Base-by-base conservation (phyloP, 2,113 vertebrate genomes). In the Rhinolophus ferrumequinum region DNA sequence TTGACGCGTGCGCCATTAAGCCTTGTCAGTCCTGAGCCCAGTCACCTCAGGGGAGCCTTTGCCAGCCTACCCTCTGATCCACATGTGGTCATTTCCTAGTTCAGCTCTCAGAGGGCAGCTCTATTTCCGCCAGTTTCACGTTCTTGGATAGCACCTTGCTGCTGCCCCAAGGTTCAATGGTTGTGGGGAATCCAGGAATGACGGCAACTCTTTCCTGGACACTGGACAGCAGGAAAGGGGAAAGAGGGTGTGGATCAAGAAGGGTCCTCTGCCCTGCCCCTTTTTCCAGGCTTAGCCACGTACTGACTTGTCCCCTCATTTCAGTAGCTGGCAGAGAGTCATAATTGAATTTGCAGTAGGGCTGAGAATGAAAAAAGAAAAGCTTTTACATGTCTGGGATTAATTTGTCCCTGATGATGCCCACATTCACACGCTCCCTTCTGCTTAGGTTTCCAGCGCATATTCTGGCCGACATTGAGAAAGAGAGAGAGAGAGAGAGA, bases 281-380 rank as follows among this genome's bases (percentile, higher is more conserved):
- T 62, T 91, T 97, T 97, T 97, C 97, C 96, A 97, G 95, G 92
- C 94, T 77, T 86, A 80, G 97, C 96, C 96, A 94, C 95, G 50
- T 97, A 56, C 73, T 83, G 70, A 50, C 95, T 92, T 47, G 92
- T 97, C 96, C 97, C 96, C 89, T 97, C 83, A 41, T 85, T 96
- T 96, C 97, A 92, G 97, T 97, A 98, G 97, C 97, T 98, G 97
- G 97, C 97, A 95, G 92, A 75, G 83, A 92, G 79, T 94, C 84
- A 38, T 98, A 96, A 98, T 97, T 97, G 97, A 97, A 98, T 98
- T 97, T 97, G 96, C 97, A 98, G 97, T 67, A 86, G 89, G 95
- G 86, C 96, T 70, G 93, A 98, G 97, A 97, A 97, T 93, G 96
- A 98, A 94, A 85, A 94, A 92, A 97, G 95, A 88, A 96, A 96